phyloP scores from a whole-genome alignment of 2,888 invertebrate species.

The Leucophenga montana region DNA sequence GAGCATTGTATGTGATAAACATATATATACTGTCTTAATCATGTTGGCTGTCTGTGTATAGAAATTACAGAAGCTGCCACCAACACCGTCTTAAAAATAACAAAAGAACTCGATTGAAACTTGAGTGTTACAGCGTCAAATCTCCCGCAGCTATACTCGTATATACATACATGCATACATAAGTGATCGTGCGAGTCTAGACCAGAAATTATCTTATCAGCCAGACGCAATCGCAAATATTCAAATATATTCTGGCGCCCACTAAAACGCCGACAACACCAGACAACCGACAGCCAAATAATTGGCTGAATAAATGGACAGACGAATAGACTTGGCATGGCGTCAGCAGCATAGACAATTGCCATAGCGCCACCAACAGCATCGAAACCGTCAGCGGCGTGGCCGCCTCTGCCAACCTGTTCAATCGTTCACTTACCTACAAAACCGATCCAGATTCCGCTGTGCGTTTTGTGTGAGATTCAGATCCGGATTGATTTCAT shows the following conservation, averaged over 20 bases:
- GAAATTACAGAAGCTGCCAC: neutral
- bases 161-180: neutral
- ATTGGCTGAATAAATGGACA: conserved; percentile 5
- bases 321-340: neutral
- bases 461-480: conserved; percentile 88
- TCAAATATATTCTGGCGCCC: no score
- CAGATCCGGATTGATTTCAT: conserved; percentile 77
- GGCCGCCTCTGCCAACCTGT: neutral
- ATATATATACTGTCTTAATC: no score
- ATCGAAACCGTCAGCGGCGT: neutral
- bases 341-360: neutral
- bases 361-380: neutral
- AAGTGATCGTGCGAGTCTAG: conserved; percentile 32
- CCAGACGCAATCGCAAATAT: conserved; percentile 35
- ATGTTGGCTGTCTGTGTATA: neutral
- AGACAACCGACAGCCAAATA: neutral
- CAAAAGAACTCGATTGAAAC: neutral
- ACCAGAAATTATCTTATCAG: conserved; percentile 45
- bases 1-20: no score
- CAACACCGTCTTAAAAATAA: neutral
- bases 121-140: neutral
- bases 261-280: neutral
- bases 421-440: conserved; percentile 74
- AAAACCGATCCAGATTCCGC: conserved; percentile 87
- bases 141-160: neutral